A percentile compares a stretch with the other conserved stretches of the same genome.
Conservation (phyloP, 2,113 vertebrate species). For the Pteropus alecto region DNA sequence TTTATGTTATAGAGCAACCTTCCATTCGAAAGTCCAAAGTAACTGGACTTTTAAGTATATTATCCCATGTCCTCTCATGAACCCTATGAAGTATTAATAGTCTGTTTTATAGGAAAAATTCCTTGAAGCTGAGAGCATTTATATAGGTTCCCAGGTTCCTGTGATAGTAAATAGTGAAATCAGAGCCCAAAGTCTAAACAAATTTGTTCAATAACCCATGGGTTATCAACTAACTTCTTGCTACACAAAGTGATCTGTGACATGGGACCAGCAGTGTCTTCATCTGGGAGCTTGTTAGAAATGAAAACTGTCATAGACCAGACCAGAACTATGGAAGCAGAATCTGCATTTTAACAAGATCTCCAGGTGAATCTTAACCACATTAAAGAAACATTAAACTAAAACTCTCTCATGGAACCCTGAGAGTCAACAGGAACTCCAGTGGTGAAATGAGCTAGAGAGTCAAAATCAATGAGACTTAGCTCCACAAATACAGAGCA, state of each 20-base stretch:
- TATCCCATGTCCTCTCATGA: background rate
- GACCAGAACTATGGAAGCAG: background rate
- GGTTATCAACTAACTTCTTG: background rate
- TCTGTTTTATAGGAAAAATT: slow-evolving; percentile 18
- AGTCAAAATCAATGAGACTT: background rate
- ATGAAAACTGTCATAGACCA: background rate
- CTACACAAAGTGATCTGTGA: background rate
- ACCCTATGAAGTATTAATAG: slow-evolving; percentile 1
- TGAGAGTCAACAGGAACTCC: background rate
- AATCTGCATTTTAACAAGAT: background rate
- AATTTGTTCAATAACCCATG: background rate
- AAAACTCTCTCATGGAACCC: background rate
- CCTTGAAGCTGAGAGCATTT: slow-evolving; percentile 34
- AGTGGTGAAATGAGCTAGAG: background rate
- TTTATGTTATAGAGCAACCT: background rate
- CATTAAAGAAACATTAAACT: background rate
- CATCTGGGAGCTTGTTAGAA: background rate
- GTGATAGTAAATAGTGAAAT: slow-evolving; percentile 30
- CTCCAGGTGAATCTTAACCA: background rate
- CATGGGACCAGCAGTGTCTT: background rate
- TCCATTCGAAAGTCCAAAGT: background rate
- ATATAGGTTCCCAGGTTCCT: background rate
- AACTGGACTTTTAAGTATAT: background rate
- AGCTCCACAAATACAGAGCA: background rate
- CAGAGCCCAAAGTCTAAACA: slow-evolving; percentile 33